A percentile compares a stretch with the other conserved stretches of the same genome.
phyloP scores from a whole-genome alignment of 2,888 invertebrate genomes.

The Euspilapteryx auroguttella region DNA sequence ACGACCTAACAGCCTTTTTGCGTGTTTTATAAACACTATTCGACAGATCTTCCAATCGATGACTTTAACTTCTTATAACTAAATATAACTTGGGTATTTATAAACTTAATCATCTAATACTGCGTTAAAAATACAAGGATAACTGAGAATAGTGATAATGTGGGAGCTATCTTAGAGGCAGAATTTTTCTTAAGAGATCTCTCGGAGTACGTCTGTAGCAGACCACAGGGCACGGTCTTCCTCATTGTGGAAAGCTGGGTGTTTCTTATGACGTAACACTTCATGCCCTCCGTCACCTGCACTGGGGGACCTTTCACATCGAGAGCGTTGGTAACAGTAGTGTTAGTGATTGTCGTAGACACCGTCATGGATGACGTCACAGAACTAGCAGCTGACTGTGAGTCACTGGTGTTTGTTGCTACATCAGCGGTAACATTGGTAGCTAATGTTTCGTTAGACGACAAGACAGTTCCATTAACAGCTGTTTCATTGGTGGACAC shows the following conservation, averaged over 20 bases:
- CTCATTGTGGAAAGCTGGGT: constrained; percentile 23
- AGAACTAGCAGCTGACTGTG: no score
- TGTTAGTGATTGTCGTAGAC: constrained; percentile 29
- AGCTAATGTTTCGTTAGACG: neutral
- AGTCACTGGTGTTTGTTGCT: constrained; percentile 14
- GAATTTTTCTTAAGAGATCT: constrained; percentile 32
- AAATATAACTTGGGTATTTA: no score
- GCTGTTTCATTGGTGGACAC: constrained; percentile 21
- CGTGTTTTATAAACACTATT: no score
- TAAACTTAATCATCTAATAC: no score
- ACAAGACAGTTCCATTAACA: constrained; percentile 1
- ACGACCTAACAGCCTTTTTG: no score
- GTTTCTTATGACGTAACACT: constrained; percentile 32
- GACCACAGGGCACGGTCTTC: constrained; percentile 30
- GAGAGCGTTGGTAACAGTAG: constrained; percentile 35
- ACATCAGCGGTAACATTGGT: constrained; percentile 10
- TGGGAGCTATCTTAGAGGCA: constrained; percentile 22
- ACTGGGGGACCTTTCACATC: constrained; percentile 40
- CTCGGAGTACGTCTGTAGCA: constrained; percentile 36
- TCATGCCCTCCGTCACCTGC: constrained; percentile 38
- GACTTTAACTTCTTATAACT: no score
- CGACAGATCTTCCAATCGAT: no score
- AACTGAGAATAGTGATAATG: constrained; percentile 21
- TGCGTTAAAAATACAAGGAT: constrained; percentile 6
- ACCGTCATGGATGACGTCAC: constrained; percentile 19